phyloP scores from a whole-genome alignment of 2,888 invertebrate species.

The Drosophila borealis region DNA sequence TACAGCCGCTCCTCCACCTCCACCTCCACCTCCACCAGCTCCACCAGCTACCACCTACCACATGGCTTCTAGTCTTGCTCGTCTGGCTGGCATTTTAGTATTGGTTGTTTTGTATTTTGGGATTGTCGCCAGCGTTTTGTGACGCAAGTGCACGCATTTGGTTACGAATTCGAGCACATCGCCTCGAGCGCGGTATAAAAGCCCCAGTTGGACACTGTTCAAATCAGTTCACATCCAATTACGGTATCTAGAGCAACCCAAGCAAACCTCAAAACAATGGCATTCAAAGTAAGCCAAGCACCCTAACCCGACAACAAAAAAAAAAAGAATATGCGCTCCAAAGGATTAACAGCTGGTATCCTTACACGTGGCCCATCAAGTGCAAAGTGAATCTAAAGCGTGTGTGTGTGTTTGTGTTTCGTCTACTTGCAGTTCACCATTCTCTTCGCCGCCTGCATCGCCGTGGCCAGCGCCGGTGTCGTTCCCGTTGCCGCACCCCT shows the following conservation, averaged over 20 bases:
- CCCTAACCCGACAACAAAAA: neutral
- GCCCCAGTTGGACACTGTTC: conserved; percentile 67
- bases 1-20: conserved; percentile 5
- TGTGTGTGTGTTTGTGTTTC: conserved; percentile 22
- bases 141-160: conserved; percentile 70
- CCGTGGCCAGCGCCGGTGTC: conserved; percentile 80
- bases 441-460: conserved; percentile 81
- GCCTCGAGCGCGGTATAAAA: conserved; percentile 77
- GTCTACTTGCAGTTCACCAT: conserved; percentile 75
- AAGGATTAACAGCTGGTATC: conserved; percentile 26
- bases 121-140: conserved; percentile 63
- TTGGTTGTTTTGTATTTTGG: conserved; percentile 48
- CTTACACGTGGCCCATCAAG: conserved; percentile 5
- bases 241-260: conserved; percentile 83
- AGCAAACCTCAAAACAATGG: conserved; percentile 69
- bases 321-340: neutral
- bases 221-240: conserved; percentile 83
- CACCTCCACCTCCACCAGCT: neutral
- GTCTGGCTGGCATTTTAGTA: conserved; percentile 42
- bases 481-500: conserved; percentile 77
- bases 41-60: conserved; percentile 9
- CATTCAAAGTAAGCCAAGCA: conserved; percentile 83
- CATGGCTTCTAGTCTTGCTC: conserved; percentile 69
- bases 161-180: conserved; percentile 55
- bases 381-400: conserved; percentile 11